Base-by-base conservation (phyloP, 35 echinoderm and acorn worm species). In the Heliocidaris erythrogramma region DNA sequence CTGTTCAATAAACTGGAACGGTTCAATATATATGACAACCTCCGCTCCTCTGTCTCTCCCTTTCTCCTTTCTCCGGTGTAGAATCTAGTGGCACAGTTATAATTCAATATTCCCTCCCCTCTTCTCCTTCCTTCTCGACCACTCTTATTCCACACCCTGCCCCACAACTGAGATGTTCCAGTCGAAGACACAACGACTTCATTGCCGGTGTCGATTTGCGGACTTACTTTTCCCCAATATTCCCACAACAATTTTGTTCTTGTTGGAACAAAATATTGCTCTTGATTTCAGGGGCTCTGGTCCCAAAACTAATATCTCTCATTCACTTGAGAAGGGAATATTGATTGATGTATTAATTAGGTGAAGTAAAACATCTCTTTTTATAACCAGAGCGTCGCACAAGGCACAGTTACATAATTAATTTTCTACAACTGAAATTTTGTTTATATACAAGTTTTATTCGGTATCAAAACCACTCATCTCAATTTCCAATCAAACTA, bases 21-120 rank as follows among this genome's bases (percentile, higher is more conserved):
- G 91, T 48, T 92, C 91, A 92, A 92, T 92, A 92, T 59, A 92
- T 92, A 92, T 92, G 91, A 92, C 91, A 92, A 92, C 91, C 91
- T 92, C 91, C 2, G 91, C 91, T 30, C 6, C 91, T 56, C 32
- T 92, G 29, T 78, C 7, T 78, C 17, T 78, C 52, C 65, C 18
- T 24, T 18, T 69, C 16, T 69, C 61, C 61, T 24, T 69, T 78
- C 65, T 78, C 24, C 7, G 65, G 65, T 78, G 18, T 21, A 92
- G 27, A 92, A 53, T 92, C 48, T 92, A 56, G 91, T 92, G 91
- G 91, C 91, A 92, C 91, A 92, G 91, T 48, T 92, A 92, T 92
- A 92, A 92, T 92, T 92, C 91, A 92, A 92, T 92, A 92, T 92
- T 92, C 91, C 91, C 91, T 21, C 31, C 31, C 47, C 91, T 92